phyloP scores from a whole-genome alignment of 37 sponge, comb jelly and placozoan species.

The Dysidea cf. avara region DNA sequence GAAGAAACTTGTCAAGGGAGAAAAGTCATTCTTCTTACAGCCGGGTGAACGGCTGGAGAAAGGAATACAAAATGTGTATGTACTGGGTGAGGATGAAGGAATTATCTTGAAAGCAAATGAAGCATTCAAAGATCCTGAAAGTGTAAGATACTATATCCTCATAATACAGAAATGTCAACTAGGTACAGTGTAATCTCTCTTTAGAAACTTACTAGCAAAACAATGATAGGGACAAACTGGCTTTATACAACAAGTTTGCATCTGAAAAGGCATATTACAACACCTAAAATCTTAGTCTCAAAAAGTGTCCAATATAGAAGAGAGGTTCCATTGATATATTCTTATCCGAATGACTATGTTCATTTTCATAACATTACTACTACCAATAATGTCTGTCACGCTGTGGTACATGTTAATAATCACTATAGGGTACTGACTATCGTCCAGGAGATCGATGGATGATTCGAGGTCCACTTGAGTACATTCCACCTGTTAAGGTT shows the following conservation, averaged over 20 bases:
- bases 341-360: too few relatives aligned
- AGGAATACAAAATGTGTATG: constrained; percentile 95
- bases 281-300: too few relatives aligned
- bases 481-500: constrained; percentile 95
- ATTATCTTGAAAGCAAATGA: constrained; percentile 90
- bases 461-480: constrained; percentile 96
- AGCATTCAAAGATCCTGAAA: constrained; percentile 75
- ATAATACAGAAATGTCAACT: too few relatives aligned
- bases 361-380: too few relatives aligned
- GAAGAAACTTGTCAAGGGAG: constrained; percentile 97
- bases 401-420: neutral
- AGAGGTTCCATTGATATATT: too few relatives aligned
- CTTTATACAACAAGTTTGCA: too few relatives aligned
- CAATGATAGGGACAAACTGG: neutral
- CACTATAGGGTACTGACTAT: constrained; percentile 59
- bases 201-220: too few relatives aligned
- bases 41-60: constrained; percentile 95
- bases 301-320: too few relatives aligned
- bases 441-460: constrained; percentile 98
- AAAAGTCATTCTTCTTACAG: constrained; percentile 98
- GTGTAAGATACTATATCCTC: constrained; percentile 57
- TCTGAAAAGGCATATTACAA: too few relatives aligned
- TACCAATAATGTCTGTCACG: neutral
- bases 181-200: too few relatives aligned
- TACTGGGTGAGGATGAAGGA: constrained; percentile 98